These are phyloP conservation scores for Brachionus calyciflorus DNA, from an alignment of 1,140 invertebrate species.

Conservation along the genomic window DNA sequence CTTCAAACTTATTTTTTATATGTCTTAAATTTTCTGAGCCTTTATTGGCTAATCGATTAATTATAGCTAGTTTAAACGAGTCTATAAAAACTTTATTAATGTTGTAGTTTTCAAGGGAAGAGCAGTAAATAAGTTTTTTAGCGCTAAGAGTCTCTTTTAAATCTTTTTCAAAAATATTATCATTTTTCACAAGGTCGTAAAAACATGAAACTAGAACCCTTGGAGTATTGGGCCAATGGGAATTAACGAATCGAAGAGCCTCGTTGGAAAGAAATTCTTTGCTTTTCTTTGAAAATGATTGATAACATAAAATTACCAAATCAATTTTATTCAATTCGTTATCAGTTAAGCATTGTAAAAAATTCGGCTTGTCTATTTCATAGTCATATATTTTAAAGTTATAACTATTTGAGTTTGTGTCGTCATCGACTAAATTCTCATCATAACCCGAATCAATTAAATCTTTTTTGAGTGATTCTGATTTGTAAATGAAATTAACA, in stretches of 20 bases:
- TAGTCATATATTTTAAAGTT: slow-evolving; percentile 29
- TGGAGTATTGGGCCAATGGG: neutral
- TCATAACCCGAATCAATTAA: neutral
- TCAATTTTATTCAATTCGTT: slow-evolving; percentile 1
- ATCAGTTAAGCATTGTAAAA: neutral
- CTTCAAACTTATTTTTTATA: neutral
- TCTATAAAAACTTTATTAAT: slow-evolving; percentile 17
- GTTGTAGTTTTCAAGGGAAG: neutral
- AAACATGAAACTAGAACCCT: neutral
- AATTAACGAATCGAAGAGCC: neutral
- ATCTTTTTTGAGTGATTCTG: slow-evolving; percentile 7
- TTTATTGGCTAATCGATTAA: neutral
- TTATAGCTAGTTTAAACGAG: neutral
- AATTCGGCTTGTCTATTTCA: neutral
- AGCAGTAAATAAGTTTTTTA: slow-evolving; percentile 1
- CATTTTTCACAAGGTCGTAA: neutral
- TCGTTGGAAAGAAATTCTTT: neutral
- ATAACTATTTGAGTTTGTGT: neutral
- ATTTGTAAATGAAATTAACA: slow-evolving; percentile 23
- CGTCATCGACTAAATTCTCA: neutral
- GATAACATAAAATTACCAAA: slow-evolving; percentile 16
- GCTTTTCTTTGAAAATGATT: neutral
- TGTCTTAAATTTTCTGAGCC: neutral
- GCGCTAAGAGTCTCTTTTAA: neutral
- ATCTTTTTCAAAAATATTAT: neutral